A percentile compares a stretch with the other conserved stretches of the same genome.
These are phyloP conservation scores for Clarias laeviceps DNA, from an alignment of 2,797 vertebrate species.

Conservation along the genomic window DNA sequence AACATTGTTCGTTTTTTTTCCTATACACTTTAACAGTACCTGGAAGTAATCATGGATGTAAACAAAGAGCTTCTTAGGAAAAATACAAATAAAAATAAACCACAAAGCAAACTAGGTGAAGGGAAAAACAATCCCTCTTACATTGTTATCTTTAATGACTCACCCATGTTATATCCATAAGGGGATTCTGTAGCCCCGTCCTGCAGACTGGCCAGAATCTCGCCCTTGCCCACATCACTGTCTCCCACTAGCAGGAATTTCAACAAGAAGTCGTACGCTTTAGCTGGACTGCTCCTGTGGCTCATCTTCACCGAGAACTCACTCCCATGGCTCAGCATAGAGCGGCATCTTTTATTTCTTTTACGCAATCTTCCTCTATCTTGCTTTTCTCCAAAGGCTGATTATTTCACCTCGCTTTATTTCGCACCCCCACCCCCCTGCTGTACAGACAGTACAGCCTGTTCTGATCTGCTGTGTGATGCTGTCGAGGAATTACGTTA, in stretches of 20 bases:
- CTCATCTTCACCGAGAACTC: slow-evolving; percentile 70
- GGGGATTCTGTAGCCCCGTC: slow-evolving; percentile 78
- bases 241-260: slow-evolving; percentile 82
- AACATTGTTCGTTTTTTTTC: not conserved
- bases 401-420: not conserved
- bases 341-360: slow-evolving; percentile 43
- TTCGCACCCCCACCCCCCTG: not conserved
- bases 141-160: slow-evolving; percentile 52
- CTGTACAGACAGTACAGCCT: slow-evolving; percentile 12
- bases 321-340: slow-evolving; percentile 65
- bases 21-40: not conserved
- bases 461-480: slow-evolving; percentile 7
- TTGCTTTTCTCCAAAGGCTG: slow-evolving; percentile 4
- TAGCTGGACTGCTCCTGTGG: slow-evolving; percentile 74
- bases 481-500: slow-evolving; percentile 43
- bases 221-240: slow-evolving; percentile 82
- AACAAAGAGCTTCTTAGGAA: not conserved
- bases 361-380: not conserved
- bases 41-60: not conserved
- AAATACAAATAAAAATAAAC: not conserved
- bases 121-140: not conserved
- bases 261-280: slow-evolving; percentile 80
- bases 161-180: slow-evolving; percentile 80
- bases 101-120: not conserved
- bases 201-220: slow-evolving; percentile 81